A percentile compares a stretch with the other conserved stretches of the same genome.
Conservation (phyloP, 2,888 invertebrate species). For the Isoperla grammatica region DNA sequence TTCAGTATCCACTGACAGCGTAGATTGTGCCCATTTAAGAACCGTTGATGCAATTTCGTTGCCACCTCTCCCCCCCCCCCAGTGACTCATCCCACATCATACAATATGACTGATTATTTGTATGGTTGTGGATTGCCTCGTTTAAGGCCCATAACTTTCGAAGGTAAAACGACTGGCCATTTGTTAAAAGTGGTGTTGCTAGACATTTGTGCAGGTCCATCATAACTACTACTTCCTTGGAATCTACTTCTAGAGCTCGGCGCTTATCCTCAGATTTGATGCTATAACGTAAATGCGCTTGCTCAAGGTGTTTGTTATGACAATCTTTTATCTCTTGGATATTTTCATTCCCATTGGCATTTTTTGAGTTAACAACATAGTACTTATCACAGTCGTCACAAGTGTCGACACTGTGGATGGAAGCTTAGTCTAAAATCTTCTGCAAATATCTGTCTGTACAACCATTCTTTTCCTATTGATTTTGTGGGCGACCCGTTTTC, state of each 20-base stretch:
- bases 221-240: not conserved
- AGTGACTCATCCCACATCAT: slow-evolving; percentile 4
- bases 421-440: not conserved
- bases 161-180: slow-evolving; percentile 3
- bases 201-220: slow-evolving; percentile 6
- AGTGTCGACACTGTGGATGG: slow-evolving; percentile 2
- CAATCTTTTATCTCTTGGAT: not conserved
- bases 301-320: not conserved
- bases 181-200: not conserved
- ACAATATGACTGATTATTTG: not conserved
- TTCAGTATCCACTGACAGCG: slow-evolving; percentile 8
- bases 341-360: not conserved
- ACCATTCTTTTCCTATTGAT: not conserved
- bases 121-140: slow-evolving; percentile 1
- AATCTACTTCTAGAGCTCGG: not conserved
- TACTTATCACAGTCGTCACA: slow-evolving; percentile 7
- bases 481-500: not conserved
- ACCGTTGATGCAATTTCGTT: slow-evolving; percentile 10
- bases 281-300: not conserved
- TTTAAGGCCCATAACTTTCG: slow-evolving; percentile 15
- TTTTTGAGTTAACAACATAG: not conserved
- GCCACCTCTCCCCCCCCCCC: not conserved
- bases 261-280: not conserved
- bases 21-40: not conserved
- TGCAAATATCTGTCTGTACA: not conserved